Evolutionary conservation across 2,888 invertebrate species (phyloP), one percentile per base, ranked within the genome.

Genomic region (Platynereis dumerilii): DNA sequence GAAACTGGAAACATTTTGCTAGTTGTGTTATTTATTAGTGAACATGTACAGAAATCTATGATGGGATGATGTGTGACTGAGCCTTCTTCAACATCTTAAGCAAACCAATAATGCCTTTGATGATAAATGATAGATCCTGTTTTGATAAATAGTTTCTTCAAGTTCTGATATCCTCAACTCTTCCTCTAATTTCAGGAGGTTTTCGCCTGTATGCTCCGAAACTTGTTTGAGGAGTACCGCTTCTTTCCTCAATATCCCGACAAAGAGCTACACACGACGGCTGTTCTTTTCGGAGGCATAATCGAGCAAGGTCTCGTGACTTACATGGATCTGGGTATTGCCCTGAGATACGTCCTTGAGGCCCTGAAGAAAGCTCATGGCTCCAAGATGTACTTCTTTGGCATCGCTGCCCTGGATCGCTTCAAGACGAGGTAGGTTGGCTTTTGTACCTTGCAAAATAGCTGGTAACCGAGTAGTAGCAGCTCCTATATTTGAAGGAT

Each of bases 241-340:
- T 99, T 98, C 85, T 99, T 99, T 82, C 95, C 96, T 1, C 96
- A 98, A 82, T 99, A 99, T 84, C 99, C 99, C 0, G 98, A 98
- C 74, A 93, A 96, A 83, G 99, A 99, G 84, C 86, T 99, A 26
- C 93, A 95, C 80, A 96, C 95, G 53, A 99, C 99, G 0, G 98
- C 98, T 1, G 95, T 96, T 79, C 87, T 99, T 1, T 99, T 99
- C 84, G 99, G 99, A 48, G 99, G 98, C 3, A 96, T 98, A 68
- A 94, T 98, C 65, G 96, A 97, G 79, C 91, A 93, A 72, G 95
- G 95, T 59, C 88, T 97, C 56, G 94, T 96, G 28, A 92, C 94
- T 86, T 85, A 86, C 71, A 84, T 86, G 82, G 82, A 85, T 15
- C 78, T 96, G 2, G 96, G 96, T 0, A 86, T 96, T 42, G 96